phyloP scores from a whole-genome alignment of 2,797 vertebrate species.

The Urosaurus nigricauda region DNA sequence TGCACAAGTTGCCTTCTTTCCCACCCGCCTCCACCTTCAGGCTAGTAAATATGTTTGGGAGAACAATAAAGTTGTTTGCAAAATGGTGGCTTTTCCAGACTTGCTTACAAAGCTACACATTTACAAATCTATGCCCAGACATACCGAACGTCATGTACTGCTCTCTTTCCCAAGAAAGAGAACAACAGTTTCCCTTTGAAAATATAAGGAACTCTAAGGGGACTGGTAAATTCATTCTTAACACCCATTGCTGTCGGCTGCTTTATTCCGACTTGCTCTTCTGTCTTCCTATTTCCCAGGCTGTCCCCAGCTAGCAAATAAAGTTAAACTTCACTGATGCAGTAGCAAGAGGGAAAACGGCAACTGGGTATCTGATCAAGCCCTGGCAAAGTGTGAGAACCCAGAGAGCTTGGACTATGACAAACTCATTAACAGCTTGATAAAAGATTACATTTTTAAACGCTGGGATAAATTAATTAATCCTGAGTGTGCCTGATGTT shows the following conservation, averaged over 20 bases:
- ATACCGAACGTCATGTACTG: neutral
- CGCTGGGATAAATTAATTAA: slow-evolving; percentile 19
- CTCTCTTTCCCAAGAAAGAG: neutral
- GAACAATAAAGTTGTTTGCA: neutral
- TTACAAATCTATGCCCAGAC: neutral
- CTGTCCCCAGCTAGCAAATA: neutral
- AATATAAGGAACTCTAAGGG: neutral
- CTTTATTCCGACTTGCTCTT: neutral
- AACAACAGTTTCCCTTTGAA: neutral
- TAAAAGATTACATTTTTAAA: slow-evolving; percentile 4
- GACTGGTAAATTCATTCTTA: neutral
- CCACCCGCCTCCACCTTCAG: neutral
- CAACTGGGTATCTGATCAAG: neutral
- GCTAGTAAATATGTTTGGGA: neutral
- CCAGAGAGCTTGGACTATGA: neutral
- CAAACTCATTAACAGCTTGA: slow-evolving; percentile 5
- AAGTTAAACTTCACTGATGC: neutral
- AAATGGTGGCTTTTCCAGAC: neutral
- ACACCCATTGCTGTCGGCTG: neutral
- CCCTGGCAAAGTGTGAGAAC: neutral
- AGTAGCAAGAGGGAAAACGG: neutral
- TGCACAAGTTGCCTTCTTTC: neutral
- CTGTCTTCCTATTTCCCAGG: neutral
- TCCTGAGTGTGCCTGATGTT: neutral
- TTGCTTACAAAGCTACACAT: neutral